Conservation (phyloP, 2,888 invertebrate genomes). For the Parasteatoda lunata region DNA sequence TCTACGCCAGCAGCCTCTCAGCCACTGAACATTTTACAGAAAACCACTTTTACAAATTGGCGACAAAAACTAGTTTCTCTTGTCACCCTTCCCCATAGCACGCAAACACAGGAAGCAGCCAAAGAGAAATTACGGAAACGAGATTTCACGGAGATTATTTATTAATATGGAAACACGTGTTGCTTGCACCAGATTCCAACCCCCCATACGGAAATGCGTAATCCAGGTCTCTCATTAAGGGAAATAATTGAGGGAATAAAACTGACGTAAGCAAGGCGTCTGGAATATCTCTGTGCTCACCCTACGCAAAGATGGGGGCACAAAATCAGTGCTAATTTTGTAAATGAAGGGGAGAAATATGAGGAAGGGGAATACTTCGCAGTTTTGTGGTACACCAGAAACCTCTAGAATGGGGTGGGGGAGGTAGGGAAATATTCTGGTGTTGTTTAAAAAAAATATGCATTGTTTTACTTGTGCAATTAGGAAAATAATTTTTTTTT, state of each 20-base stretch:
- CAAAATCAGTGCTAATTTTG: conserved; percentile 54
- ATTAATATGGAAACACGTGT: conserved; percentile 56
- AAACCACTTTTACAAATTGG: not conserved
- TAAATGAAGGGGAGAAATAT: conserved; percentile 1
- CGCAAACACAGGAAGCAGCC: conserved; percentile 9
- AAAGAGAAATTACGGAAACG: conserved; percentile 17
- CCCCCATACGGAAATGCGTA: conserved; percentile 40
- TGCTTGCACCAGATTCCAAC: conserved; percentile 10
- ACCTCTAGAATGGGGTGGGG: not conserved
- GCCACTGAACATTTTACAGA: not conserved
- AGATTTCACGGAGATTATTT: conserved; percentile 46
- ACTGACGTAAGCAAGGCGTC: conserved; percentile 16
- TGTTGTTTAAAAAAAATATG: no score
- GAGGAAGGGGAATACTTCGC: not conserved
- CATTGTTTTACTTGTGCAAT: no score
- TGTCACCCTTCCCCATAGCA: not conserved
- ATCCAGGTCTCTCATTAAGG: conserved; percentile 45
- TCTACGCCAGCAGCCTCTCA: not conserved
- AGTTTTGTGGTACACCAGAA: not conserved
- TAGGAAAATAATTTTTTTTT: no score
- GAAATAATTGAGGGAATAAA: conserved; percentile 43
- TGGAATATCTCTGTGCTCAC: conserved; percentile 32
- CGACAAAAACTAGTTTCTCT: conserved; percentile 2
- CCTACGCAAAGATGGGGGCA: not conserved
- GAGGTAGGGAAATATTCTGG: no score